Conservation (phyloP, 2,888 invertebrate species). For the Acrocera orbiculus region DNA sequence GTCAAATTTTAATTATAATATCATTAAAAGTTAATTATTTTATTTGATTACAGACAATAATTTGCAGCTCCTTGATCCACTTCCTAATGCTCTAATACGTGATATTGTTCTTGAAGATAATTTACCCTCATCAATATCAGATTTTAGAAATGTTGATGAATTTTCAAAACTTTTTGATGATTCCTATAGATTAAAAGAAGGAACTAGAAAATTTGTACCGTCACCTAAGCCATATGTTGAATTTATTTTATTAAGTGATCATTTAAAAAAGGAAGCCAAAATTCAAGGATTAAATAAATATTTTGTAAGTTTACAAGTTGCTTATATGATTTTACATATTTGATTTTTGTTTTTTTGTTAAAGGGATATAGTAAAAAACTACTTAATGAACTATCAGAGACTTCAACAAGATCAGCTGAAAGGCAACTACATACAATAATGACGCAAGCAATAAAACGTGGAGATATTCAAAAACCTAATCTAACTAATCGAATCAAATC, state of each 20-base stretch:
- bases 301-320: conserved; percentile 14
- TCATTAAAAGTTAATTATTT: too few species aligned
- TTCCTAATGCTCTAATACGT: conserved; percentile 23
- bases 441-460: conserved; percentile 23
- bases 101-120: conserved; percentile 24
- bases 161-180: conserved; percentile 30
- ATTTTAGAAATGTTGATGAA: conserved; percentile 27
- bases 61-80: conserved; percentile 19
- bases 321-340: neutral
- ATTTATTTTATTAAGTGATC: conserved; percentile 28
- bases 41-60: conserved; percentile 10
- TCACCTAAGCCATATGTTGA: conserved; percentile 31
- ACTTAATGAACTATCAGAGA: conserved; percentile 20
- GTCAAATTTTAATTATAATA: too few species aligned
- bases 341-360: neutral
- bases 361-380: conserved; percentile 25
- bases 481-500: conserved; percentile 24
- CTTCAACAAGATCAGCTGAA: conserved; percentile 24
- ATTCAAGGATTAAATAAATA: conserved; percentile 27
- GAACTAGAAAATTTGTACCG: conserved; percentile 29
- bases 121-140: conserved; percentile 13
- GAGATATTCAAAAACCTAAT: conserved; percentile 25
- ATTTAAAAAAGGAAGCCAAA: conserved; percentile 30
- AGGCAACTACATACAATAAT: conserved; percentile 26
- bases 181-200: conserved; percentile 22